Conservation (phyloP, 2,888 invertebrate species). For the Teleiodes luculella region DNA sequence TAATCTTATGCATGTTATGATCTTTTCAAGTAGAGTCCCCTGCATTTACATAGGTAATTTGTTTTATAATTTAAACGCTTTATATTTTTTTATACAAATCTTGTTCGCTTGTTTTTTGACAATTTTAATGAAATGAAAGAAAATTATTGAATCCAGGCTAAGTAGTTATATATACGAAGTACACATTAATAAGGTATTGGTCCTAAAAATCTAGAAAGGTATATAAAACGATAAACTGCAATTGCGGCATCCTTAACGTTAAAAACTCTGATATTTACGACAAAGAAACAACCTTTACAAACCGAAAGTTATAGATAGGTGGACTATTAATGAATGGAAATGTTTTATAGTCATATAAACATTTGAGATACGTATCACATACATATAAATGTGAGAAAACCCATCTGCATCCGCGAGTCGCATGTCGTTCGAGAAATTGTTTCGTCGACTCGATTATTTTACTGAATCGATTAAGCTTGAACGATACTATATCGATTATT, state of each 20-base stretch:
- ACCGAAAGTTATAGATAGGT: neutral
- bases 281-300: neutral
- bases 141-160: too few species aligned
- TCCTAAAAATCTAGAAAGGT: too few species aligned
- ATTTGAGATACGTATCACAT: neutral
- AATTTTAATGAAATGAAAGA: too few species aligned
- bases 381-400: conserved; percentile 28
- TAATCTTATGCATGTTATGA: neutral
- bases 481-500: conserved; percentile 48
- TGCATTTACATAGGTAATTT: neutral
- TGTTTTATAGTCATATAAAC: conserved; percentile 1
- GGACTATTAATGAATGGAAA: conserved; percentile 15
- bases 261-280: too few species aligned
- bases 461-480: conserved; percentile 69
- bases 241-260: too few species aligned
- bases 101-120: neutral
- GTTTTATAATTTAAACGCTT: conserved; percentile 1
- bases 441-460: conserved; percentile 66
- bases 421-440: conserved; percentile 65
- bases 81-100: neutral
- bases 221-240: too few species aligned
- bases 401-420: conserved; percentile 56
- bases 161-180: too few species aligned
- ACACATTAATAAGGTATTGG: too few species aligned
- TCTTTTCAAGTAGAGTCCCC: neutral